Evolutionary conservation across 2,888 invertebrate species (phyloP), one percentile per base, ranked within the genome.

Genomic region (Crossocerus cetratus): DNA sequence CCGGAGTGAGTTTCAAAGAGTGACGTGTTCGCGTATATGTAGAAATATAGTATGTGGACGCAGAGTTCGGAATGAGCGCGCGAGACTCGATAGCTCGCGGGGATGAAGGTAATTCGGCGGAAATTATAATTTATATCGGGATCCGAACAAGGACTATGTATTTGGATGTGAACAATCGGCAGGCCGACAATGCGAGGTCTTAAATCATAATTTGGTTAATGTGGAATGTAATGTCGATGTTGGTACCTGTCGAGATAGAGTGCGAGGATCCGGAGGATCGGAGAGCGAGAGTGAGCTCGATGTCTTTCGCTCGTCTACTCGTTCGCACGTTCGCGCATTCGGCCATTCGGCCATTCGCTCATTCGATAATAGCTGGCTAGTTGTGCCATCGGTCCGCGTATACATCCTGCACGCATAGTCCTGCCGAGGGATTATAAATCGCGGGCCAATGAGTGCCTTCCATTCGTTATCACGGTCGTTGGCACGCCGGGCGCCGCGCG

Each of bases 181-280:
- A 81, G 77, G 83, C 74, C 86, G 86, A 87, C 88, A 88, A 88
- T 88, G 84, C 87, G 76, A 75, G 85, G 84, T 87, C 88, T 89
- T 89, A 90, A 89, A 89, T 89, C 89, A 90, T 89, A 88, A 89
- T 89, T 89, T 89, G 88, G 89, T 88, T 89, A 88, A 89, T 89
- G 88, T 86, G 89, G 89, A 89, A 89, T 88, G 89, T 87, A 88
- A 89, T 86, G 88, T 88, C 88, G 87, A 88, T 87, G 88, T 84
- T 49, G 32, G 32, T 32, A 32, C 32, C 32, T 32, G 32, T 32
- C 32, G 20, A 45, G 60, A 45, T 21, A 20, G 45, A 61, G 45
- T 56, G 22, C 58, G 49, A 49, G 49, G 16, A 49, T 4, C 13
- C 16, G 16, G 18, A 18, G 32, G 32, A 32, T 32, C 32, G 2